phyloP scores from a whole-genome alignment of 2,888 invertebrate genomes.

The Alsophila aescularia region DNA sequence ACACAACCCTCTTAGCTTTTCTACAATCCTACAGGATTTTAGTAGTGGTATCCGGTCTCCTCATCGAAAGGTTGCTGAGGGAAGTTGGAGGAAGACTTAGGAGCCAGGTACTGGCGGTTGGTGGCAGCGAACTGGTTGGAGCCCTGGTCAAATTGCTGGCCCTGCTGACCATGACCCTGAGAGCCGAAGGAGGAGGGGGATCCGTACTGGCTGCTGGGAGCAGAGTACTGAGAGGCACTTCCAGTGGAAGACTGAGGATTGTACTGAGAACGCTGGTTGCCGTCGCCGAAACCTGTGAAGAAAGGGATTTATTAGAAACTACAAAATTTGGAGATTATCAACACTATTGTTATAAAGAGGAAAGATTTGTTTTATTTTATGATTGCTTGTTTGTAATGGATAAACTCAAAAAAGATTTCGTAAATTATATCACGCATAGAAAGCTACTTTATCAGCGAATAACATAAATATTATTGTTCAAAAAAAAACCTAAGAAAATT shows the following conservation, averaged over 20 bases:
- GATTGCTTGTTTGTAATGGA: too few species aligned
- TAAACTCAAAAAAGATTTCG: too few species aligned
- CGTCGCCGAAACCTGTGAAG: conserved; percentile 35
- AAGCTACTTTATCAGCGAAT: too few species aligned
- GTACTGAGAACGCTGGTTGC: conserved; percentile 35
- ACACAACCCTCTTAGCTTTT: conserved; percentile 36
- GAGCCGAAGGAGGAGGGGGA: conserved; percentile 35
- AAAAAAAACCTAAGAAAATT: too few species aligned
- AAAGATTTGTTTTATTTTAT: too few species aligned
- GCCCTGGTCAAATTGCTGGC: conserved; percentile 18
- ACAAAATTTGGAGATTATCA: too few species aligned
- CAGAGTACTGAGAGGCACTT: conserved; percentile 37
- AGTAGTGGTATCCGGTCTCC: conserved; percentile 73
- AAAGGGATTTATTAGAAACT: not conserved
- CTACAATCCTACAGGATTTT: conserved; percentile 31
- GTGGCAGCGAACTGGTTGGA: conserved; percentile 49
- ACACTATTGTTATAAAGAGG: not conserved
- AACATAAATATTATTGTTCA: too few species aligned
- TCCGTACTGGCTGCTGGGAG: conserved; percentile 49
- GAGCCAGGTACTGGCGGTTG: conserved; percentile 71
- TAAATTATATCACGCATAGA: too few species aligned
- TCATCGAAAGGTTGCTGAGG: conserved; percentile 75
- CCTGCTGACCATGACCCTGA: conserved; percentile 29
- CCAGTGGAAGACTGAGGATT: conserved; percentile 24
- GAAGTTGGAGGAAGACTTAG: conserved; percentile 54